Percentiles rank a stretch among this genome's conserved stretches.
Conservation (phyloP, 2,888 invertebrate species). For the Orthosia gothica region DNA sequence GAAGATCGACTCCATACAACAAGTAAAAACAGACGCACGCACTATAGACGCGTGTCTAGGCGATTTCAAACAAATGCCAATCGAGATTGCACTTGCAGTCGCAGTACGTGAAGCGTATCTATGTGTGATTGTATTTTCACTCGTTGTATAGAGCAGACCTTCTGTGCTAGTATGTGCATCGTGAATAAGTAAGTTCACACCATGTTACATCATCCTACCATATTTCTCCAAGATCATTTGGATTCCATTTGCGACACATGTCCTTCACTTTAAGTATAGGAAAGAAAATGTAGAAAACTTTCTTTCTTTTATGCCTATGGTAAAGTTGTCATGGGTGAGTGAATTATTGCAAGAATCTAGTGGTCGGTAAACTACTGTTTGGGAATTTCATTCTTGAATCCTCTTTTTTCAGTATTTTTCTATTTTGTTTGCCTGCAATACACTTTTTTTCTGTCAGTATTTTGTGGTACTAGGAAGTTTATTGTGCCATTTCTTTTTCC, state of each 20-base stretch:
- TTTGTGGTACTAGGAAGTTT: background rate
- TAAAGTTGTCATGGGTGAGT: constrained; percentile 36
- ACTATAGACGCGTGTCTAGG: no score
- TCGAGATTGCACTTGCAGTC: no score
- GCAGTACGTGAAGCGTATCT: background rate
- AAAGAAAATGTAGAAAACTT: constrained; percentile 38
- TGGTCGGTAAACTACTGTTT: background rate
- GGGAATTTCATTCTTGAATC: background rate
- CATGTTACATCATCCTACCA: constrained; percentile 39
- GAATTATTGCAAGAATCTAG: constrained; percentile 35
- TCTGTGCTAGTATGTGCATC: background rate
- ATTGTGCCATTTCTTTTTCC: background rate
- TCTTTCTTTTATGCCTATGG: constrained; percentile 13
- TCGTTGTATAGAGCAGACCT: background rate
- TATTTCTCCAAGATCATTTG: constrained; percentile 52
- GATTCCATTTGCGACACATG: constrained; percentile 57
- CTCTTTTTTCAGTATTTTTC: background rate
- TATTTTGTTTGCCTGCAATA: no score
- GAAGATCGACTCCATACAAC: no score
- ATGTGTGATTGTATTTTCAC: background rate
- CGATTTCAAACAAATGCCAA: background rate
- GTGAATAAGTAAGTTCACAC: no score
- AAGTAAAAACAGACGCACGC: no score
- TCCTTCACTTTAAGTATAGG: constrained; percentile 51
- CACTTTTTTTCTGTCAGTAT: background rate